Percentiles rank a stretch among this genome's conserved stretches.
phyloP scores from a whole-genome alignment of 1,140 invertebrate genomes.

The Globodera rostochiensis region DNA sequence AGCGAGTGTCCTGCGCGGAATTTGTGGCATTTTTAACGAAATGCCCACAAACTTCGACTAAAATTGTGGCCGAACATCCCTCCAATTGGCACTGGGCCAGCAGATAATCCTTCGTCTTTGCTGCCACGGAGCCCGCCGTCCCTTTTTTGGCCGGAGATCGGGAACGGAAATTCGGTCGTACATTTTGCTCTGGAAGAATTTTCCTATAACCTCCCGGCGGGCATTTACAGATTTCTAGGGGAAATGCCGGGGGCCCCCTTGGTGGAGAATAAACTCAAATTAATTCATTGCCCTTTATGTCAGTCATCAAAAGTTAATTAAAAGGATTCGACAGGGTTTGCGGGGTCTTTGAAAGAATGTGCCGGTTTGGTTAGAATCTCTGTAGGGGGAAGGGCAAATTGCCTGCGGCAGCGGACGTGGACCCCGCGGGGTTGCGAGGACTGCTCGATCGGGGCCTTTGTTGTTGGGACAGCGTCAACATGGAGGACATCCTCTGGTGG shows the following conservation, averaged over 20 bases:
- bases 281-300: too few relatives aligned
- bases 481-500: not conserved
- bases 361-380: not conserved
- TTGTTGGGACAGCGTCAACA: not conserved
- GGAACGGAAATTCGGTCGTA: slow-evolving; percentile 29
- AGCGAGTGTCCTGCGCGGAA: slow-evolving; percentile 54
- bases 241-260: too few relatives aligned
- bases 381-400: not conserved
- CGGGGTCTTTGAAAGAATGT: not conserved
- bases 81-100: slow-evolving; percentile 60
- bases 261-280: too few relatives aligned
- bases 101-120: slow-evolving; percentile 54
- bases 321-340: too few relatives aligned
- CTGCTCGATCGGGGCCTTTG: slow-evolving; percentile 32
- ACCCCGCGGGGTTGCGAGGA: slow-evolving; percentile 31
- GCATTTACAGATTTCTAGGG: too few relatives aligned
- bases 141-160: slow-evolving; percentile 46
- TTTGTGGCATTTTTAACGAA: slow-evolving; percentile 15
- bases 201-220: not conserved
- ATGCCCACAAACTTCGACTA: slow-evolving; percentile 54
- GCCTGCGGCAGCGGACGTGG: not conserved
- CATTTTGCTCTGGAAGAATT: slow-evolving; percentile 12
- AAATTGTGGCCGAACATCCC: slow-evolving; percentile 59
- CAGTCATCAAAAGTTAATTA: too few relatives aligned
- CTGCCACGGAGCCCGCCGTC: slow-evolving; percentile 2